Evolutionary conservation across 1,140 invertebrate species (phyloP).

Genomic region (Thaumatotibia leucotreta): DNA sequence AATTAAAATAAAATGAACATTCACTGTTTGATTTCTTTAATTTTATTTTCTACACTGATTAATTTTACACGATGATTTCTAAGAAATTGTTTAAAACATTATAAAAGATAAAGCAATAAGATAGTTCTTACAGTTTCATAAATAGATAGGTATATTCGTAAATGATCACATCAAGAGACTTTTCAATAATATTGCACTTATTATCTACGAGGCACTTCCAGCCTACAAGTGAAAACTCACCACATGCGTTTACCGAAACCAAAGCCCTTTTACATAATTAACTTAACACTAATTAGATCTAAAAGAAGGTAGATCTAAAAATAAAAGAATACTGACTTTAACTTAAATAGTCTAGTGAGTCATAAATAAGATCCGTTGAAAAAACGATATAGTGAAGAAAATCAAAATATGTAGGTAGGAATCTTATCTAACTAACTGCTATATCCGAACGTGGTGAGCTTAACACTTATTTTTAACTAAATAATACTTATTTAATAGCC

Average conservation of each 20-base stretch:
- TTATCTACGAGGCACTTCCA: conserved; percentile 49
- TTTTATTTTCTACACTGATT: conserved; percentile 53
- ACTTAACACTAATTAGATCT: conserved; percentile 15
- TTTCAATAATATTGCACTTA: conserved; percentile 50
- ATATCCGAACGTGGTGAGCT: conserved; percentile 69
- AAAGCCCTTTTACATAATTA: conserved; percentile 36
- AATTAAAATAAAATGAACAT: not conserved
- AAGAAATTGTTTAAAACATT: conserved; percentile 46
- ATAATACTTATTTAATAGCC: conserved; percentile 22
- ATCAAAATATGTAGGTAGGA: conserved; percentile 16
- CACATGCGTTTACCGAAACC: conserved; percentile 68
- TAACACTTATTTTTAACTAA: conserved; percentile 41
- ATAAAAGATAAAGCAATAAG: conserved; percentile 55
- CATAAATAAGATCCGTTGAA: not conserved
- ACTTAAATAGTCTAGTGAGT: not conserved
- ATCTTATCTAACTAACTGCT: conserved; percentile 21
- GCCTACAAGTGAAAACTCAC: conserved; percentile 63
- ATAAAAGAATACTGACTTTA: not conserved
- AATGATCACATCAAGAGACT: conserved; percentile 69
- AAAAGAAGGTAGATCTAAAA: not conserved
- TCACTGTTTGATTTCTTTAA: conserved; percentile 26
- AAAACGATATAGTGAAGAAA: not conserved
- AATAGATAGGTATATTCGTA: conserved; percentile 54
- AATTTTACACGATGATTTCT: conserved; percentile 55
- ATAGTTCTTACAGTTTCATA: conserved; percentile 44